Evolutionary conservation across 2,888 invertebrate genomes (phyloP).

Genomic region (Heliconius sara): DNA sequence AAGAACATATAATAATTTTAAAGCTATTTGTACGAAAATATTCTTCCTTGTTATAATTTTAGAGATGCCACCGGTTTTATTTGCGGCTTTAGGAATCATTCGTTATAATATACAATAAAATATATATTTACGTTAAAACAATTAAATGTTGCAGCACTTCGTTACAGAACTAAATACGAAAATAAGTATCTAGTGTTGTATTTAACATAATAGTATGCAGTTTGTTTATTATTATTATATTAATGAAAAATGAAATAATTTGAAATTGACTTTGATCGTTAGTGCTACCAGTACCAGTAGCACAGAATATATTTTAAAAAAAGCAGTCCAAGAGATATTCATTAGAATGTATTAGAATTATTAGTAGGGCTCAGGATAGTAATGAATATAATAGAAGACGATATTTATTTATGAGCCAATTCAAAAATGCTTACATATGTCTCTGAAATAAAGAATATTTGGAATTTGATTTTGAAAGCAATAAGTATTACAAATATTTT

Average conservation of each 20-base stretch:
- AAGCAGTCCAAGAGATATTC: neutral
- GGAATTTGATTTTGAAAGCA: neutral
- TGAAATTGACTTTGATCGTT: neutral
- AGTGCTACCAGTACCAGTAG: neutral
- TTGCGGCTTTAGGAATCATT: too few relatives aligned
- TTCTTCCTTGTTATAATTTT: neutral
- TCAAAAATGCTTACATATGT: too few relatives aligned
- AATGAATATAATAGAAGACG: too few relatives aligned
- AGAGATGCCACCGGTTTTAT: neutral
- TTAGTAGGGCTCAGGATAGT: too few relatives aligned
- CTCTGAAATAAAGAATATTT: neutral
- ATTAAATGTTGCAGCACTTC: neutral
- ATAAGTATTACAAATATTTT: neutral
- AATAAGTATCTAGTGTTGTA: neutral
- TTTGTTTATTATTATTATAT: neutral
- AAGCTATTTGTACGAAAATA: neutral
- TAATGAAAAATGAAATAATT: conserved; percentile 3
- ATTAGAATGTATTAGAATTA: too few relatives aligned
- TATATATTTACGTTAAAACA: neutral
- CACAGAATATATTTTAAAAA: neutral
- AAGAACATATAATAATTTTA: neutral
- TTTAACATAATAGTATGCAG: too few relatives aligned
- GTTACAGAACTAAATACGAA: too few relatives aligned
- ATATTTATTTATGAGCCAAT: too few relatives aligned
- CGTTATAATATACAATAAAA: neutral